These are phyloP conservation scores for Engystomops pustulosus DNA, from an alignment of 2,113 vertebrate genomes.

Conservation along the genomic window DNA sequence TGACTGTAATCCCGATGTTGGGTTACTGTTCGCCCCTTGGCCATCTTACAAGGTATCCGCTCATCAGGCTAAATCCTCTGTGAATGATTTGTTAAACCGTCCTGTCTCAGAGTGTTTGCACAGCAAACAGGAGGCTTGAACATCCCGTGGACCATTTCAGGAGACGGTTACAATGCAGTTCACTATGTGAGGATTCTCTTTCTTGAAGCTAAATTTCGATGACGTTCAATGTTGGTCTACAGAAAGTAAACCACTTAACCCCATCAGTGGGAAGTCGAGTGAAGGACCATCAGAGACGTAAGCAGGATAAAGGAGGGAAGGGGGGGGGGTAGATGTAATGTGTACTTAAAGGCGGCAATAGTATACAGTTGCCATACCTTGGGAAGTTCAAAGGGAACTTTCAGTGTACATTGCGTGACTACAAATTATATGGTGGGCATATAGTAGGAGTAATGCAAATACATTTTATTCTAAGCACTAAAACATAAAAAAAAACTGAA, in stretches of 20 bases:
- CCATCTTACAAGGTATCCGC: not conserved
- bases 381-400: not conserved
- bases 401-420: not conserved
- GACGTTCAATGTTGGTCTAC: not conserved
- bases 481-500: too few relatives aligned
- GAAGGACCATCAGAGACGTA: constrained; percentile 4
- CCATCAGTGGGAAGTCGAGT: not conserved
- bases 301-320: not conserved
- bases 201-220: not conserved
- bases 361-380: not conserved
- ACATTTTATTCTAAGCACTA: too few relatives aligned
- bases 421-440: not conserved
- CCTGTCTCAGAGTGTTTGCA: constrained; percentile 13
- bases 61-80: constrained; percentile 18
- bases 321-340: not conserved
- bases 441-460: not conserved
- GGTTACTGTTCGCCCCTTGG: not conserved
- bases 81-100: constrained; percentile 30
- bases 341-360: not conserved
- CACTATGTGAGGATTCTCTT: not conserved
- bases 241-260: constrained; percentile 11
- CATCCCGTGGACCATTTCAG: constrained; percentile 37
- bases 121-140: constrained; percentile 7
- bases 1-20: not conserved
- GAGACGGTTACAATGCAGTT: not conserved